Base-by-base conservation (phyloP, 2,888 invertebrate species). In the Eupithecia subfuscata region DNA sequence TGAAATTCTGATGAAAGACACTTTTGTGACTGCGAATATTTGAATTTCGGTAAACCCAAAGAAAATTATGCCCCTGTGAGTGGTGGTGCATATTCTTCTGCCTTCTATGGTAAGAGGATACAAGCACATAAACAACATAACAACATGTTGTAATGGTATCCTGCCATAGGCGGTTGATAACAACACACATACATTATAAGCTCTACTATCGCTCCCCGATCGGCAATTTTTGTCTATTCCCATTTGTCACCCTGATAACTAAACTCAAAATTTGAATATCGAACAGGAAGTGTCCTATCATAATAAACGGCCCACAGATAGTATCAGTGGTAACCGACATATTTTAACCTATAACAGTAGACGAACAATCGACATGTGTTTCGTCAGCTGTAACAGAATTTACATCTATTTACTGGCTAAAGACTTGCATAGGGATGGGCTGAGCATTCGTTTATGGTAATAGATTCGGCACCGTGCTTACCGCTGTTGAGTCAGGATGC, bases 381-480 rank as follows among this genome's bases (percentile, higher is more conserved):
- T 89, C 90, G 89, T 90, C 92, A 88, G 87, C 87, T 90, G 87
- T 88, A 89, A 89, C 90, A 91, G 85, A 92, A 93, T 92, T 92
- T 89, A 89, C 90, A 91, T 90, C 7, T 68, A 68, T 14, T 40
- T 68, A 89, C 88, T 82, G 82, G 84, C 84, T 89, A 85, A 43
- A 68, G 43, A 68, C 68, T 68, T 43, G 68, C 22, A 68, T 68
- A 68, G 68, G 68, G 68, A 68, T 68, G 68, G 25, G 43, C 43
- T 37, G 37, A 67, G n/a, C 65, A 67, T 40, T 68, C 68, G 43
- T 68, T 18, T 68, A 68, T 68, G 69, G 8, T 68, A 68, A 68
- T 40, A 16, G n/a, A n/a, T 67, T 37, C 40, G 37, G n/a, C 40
- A 22, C 11, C 22, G 30, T 64, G 11, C 37, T 22, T n/a, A 34